Evolutionary conservation across 2,888 invertebrate species (phyloP).

Genomic region (Gari tellinella): DNA sequence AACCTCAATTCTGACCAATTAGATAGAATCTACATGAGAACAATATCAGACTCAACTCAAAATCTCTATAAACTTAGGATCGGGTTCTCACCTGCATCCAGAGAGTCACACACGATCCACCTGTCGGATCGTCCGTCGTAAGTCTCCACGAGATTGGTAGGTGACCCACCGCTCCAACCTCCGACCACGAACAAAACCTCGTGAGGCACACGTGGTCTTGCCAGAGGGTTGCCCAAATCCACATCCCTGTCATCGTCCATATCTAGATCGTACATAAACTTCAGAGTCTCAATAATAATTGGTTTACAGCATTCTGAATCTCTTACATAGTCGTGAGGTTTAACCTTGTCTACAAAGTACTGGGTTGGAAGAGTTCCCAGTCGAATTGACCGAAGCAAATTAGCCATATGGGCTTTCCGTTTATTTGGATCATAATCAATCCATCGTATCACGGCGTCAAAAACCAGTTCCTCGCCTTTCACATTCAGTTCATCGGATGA

Average conservation of each 20-base stretch:
- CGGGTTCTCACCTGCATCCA: constrained; percentile 72
- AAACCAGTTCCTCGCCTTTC: constrained; percentile 82
- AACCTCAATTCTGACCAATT: too few relatives aligned
- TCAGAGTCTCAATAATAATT: constrained; percentile 94
- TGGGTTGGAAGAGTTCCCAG: constrained; percentile 91
- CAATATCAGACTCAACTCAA: too few relatives aligned
- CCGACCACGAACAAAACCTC: constrained; percentile 86
- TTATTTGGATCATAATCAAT: constrained; percentile 91
- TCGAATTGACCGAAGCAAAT: constrained; percentile 83
- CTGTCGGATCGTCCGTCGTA: constrained; percentile 84
- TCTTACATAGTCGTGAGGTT: constrained; percentile 93
- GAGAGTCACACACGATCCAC: constrained; percentile 79
- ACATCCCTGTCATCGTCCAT: constrained; percentile 91
- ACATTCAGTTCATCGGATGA: constrained; percentile 82
- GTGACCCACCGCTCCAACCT: constrained; percentile 90
- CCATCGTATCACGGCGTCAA: constrained; percentile 89
- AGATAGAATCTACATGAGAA: too few relatives aligned
- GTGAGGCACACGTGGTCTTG: constrained; percentile 89
- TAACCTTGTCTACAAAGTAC: constrained; percentile 93
- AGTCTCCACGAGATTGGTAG: constrained; percentile 87
- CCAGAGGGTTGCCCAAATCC: constrained; percentile 86
- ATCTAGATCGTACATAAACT: constrained; percentile 96
- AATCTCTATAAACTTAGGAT: too few relatives aligned
- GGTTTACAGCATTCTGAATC: constrained; percentile 91
- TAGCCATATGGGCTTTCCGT: constrained; percentile 91